Percentiles rank a stretch among this genome's conserved stretches.
Evolutionary conservation across 2,888 invertebrate species (phyloP).

Genomic region (Heliconius ismenius): DNA sequence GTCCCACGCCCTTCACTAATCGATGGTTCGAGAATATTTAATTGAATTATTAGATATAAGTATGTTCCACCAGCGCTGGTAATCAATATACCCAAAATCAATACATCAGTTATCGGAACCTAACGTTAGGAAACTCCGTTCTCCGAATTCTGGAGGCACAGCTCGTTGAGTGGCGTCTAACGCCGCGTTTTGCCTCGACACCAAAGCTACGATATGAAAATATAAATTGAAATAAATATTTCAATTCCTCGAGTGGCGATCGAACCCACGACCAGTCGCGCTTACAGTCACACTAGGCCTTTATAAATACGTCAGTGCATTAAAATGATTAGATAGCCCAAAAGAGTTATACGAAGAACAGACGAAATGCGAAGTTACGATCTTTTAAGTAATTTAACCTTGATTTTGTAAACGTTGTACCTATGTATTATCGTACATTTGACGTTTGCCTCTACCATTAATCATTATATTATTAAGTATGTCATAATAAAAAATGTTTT

Average conservation of each 20-base stretch:
- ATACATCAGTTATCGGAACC: neutral
- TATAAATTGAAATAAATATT: too few relatives aligned
- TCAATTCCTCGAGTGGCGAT: too few relatives aligned
- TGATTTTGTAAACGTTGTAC: neutral
- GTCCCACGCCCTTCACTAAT: neutral
- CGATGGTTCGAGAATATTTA: slow-evolving; percentile 4
- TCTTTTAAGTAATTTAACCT: slow-evolving; percentile 19
- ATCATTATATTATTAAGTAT: neutral
- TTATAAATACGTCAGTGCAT: neutral
- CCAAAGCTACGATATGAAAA: too few relatives aligned
- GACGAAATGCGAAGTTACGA: neutral
- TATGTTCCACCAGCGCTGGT: neutral
- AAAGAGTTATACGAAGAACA: neutral
- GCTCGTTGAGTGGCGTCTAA: too few relatives aligned
- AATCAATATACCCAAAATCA: neutral
- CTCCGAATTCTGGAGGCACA: too few relatives aligned
- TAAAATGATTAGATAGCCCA: neutral
- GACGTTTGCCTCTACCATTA: neutral
- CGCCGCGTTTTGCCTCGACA: too few relatives aligned
- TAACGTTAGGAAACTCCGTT: too few relatives aligned
- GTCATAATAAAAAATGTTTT: neutral
- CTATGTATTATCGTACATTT: slow-evolving; percentile 1
- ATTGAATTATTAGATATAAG: neutral
- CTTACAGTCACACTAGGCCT: too few relatives aligned
- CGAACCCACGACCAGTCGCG: too few relatives aligned